phyloP scores from a whole-genome alignment of 2,888 invertebrate genomes.

The Standfussiana lucernea region DNA sequence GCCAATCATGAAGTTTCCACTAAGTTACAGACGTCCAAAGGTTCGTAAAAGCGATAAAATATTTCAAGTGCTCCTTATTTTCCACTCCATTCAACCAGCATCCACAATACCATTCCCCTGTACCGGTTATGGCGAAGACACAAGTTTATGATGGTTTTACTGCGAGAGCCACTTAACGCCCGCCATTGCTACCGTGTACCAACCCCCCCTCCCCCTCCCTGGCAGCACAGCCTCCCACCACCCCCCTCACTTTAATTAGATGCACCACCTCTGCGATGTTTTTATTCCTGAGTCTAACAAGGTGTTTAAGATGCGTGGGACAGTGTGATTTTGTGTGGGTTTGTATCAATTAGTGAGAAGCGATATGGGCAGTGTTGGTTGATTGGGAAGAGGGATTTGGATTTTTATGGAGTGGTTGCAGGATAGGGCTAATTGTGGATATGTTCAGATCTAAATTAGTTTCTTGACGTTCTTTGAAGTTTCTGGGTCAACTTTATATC shows the following conservation, averaged over 20 bases:
- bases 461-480: not conserved
- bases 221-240: conserved; percentile 43
- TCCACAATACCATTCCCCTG: conserved; percentile 67
- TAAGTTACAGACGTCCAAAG: not conserved
- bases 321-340: conserved; percentile 54
- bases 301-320: conserved; percentile 68
- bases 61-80: not conserved
- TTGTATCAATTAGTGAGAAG: conserved; percentile 35
- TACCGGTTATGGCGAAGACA: conserved; percentile 83
- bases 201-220: conserved; percentile 64
- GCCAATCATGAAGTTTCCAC: not conserved
- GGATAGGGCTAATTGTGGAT: not conserved
- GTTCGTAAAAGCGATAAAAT: not conserved
- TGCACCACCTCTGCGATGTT: conserved; percentile 78
- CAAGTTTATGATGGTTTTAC: conserved; percentile 89
- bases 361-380: not conserved
- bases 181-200: conserved; percentile 82
- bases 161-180: conserved; percentile 88
- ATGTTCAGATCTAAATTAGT: not conserved
- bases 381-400: not conserved
- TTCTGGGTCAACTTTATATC: not conserved
- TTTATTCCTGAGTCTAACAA: conserved; percentile 77
- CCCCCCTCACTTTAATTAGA: conserved; percentile 78
- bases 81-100: not conserved
- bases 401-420: not conserved